Base-by-base conservation (phyloP, 2,113 vertebrate genomes). In the Macheiramphus alcinus region DNA sequence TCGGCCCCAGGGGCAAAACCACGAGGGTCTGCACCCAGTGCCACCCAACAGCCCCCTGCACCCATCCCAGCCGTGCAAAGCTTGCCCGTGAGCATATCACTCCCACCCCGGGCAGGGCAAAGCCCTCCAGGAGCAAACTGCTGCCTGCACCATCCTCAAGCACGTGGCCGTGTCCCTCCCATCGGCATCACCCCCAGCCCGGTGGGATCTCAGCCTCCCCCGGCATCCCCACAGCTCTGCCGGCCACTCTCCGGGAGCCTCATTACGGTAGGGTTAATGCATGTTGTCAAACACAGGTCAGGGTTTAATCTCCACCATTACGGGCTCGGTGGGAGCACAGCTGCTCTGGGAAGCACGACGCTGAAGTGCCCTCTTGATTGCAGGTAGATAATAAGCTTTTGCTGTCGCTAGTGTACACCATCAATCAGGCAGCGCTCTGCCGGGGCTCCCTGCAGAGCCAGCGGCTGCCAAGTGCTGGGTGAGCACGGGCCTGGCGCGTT, bases 361-460 rank as follows among this genome's bases (percentile, higher is more conserved):
- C 86, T 90, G 68, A 94, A 95, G 92, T 91, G 55, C 47, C 76
- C 94, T 90, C 96, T 94, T 96, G 96, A 96, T 89, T 98, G 94
- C 93, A 86, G 82, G 62, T 74, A 71, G 67, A 86, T 96, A 95
- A 97, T 94, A 62, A 96, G 96, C 91, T 85, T 65, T 50, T 62
- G 83, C 88, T 45, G 82, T 59, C 56, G 27, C 78, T 76, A 48
- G 19, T 21, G 1, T 32, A 53, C 84, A 10, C 80, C 36, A 40
- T 74, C 84, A 90, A 68, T 96, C 93, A 45, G 80, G 71, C 82
- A 91, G 17, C 0, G 47, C 36, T 55, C 47, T 42, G 85, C 73
- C 21, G 7, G 47, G 40, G 94, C 42, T 94, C 66, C 94, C 85
- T 1, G 6, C 79, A 15, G 92, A 55, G 89, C 74, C 6, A 5